Conservation (phyloP, 2,797 vertebrate genomes). For the Discoglossus pictus region DNA sequence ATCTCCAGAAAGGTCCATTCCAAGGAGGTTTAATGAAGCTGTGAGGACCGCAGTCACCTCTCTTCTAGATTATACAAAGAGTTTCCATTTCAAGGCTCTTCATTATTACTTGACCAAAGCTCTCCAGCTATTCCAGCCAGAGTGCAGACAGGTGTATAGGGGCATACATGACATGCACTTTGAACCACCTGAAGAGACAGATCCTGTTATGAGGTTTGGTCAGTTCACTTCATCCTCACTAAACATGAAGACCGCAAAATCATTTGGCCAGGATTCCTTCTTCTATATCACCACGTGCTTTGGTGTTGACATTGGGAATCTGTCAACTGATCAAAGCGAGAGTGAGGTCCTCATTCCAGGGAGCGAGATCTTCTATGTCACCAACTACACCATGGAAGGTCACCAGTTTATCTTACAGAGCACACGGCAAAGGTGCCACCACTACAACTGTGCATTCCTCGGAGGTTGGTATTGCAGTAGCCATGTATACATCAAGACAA, state of each 20-base stretch:
- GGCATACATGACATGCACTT: slow-evolving; percentile 5
- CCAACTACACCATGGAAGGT: slow-evolving; percentile 31
- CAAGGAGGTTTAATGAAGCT: slow-evolving; percentile 51
- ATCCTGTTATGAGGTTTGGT: slow-evolving; percentile 49
- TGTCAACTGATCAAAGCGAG: slow-evolving; percentile 45
- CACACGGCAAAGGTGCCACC: slow-evolving; percentile 10
- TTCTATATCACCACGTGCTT: slow-evolving; percentile 57
- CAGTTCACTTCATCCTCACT: slow-evolving; percentile 51
- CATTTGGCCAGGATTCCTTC: slow-evolving; percentile 18
- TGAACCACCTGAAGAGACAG: slow-evolving; percentile 9
- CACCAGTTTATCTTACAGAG: slow-evolving; percentile 1
- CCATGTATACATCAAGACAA: too few species aligned
- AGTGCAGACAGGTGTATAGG: slow-evolving; percentile 51
- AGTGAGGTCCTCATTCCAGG: slow-evolving; percentile 55
- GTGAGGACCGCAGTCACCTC: slow-evolving; percentile 50
- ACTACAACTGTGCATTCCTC: slow-evolving; percentile 36
- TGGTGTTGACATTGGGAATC: slow-evolving; percentile 48
- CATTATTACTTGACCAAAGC: slow-evolving; percentile 63
- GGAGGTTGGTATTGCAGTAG: slow-evolving; percentile 14
- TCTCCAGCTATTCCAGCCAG: slow-evolving; percentile 52
- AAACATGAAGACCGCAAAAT: slow-evolving; percentile 24
- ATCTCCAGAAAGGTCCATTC: slow-evolving; percentile 39
- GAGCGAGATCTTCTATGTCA: slow-evolving; percentile 59
- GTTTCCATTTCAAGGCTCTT: slow-evolving; percentile 61
- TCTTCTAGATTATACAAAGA: slow-evolving; percentile 52